Percentiles rank a stretch among this genome's conserved stretches.
phyloP scores from a whole-genome alignment of 2,888 invertebrate species.

The Cataglyphis cursor region DNA sequence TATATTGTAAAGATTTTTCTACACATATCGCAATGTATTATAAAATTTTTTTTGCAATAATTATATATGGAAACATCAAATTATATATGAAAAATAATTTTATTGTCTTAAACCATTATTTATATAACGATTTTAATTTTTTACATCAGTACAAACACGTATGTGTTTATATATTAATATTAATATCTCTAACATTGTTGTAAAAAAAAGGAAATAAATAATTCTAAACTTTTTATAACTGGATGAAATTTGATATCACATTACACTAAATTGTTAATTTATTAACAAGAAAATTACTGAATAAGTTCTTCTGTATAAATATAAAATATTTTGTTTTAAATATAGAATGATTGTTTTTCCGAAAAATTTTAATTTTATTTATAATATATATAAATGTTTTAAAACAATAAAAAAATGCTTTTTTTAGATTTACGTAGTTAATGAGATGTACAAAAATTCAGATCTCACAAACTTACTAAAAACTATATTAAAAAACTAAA shows the following conservation, averaged over 20 bases:
- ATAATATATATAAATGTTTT: conserved; percentile 6
- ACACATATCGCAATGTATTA: conserved; percentile 40
- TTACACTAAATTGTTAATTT: not conserved
- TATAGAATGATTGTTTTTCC: not conserved
- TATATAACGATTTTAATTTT: conserved; percentile 25
- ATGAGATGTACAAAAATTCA: conserved; percentile 6
- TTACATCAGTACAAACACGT: conserved; percentile 16
- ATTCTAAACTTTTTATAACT: not conserved
- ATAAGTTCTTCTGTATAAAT: not conserved
- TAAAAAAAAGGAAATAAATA: conserved; percentile 19
- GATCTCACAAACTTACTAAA: not conserved
- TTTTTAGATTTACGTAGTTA: not conserved
- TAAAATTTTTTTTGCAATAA: conserved; percentile 32
- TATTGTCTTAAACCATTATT: conserved; percentile 68
- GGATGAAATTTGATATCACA: not conserved
- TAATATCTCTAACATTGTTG: not conserved
- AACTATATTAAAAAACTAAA: conserved; percentile 11
- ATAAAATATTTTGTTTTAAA: not conserved
- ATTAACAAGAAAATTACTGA: not conserved
- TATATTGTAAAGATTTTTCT: conserved; percentile 41
- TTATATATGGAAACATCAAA: conserved; percentile 45
- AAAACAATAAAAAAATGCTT: not conserved
- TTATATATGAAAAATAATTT: conserved; percentile 57
- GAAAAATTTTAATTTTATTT: not conserved
- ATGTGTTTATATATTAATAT: conserved; percentile 9